Percentiles rank a stretch among this genome's conserved stretches.
Evolutionary conservation across 2,113 vertebrate species (phyloP).

Genomic region (Baryphthengus martii): DNA sequence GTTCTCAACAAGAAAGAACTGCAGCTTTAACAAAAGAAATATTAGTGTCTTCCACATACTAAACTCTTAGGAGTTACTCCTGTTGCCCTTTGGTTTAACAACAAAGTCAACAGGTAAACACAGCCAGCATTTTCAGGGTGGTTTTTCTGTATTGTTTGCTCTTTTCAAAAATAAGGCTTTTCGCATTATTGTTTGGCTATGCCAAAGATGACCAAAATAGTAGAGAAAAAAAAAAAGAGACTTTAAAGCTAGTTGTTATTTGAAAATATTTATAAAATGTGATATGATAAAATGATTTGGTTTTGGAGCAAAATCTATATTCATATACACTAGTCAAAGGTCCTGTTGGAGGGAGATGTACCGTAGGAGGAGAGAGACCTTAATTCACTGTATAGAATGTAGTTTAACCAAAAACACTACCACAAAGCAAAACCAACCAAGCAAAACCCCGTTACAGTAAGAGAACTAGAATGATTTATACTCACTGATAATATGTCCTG

Average conservation of each 20-base stretch:
- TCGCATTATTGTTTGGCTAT: neutral
- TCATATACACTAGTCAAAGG: neutral
- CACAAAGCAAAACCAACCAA: neutral
- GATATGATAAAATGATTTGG: neutral
- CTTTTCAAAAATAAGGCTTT: neutral
- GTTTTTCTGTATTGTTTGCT: neutral
- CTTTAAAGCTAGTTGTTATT: neutral
- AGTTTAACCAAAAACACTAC: neutral
- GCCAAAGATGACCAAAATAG: neutral
- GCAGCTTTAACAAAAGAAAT: slow-evolving; percentile 42
- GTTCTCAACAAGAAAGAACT: slow-evolving; percentile 38
- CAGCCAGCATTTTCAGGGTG: neutral
- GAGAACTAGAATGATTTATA: neutral
- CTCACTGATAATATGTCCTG: neutral
- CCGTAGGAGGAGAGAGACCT: neutral
- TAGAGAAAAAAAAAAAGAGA: neutral
- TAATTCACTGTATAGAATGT: neutral
- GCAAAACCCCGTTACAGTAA: neutral
- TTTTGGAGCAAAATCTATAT: neutral
- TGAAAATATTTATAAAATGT: neutral
- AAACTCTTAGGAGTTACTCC: neutral
- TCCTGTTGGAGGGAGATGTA: neutral
- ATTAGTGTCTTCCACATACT: neutral
- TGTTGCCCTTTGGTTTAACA: slow-evolving; percentile 27
- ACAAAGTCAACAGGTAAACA: slow-evolving; percentile 45